Conservation (phyloP, 2,888 invertebrate genomes). For the Ganaspis brasiliensis region DNA sequence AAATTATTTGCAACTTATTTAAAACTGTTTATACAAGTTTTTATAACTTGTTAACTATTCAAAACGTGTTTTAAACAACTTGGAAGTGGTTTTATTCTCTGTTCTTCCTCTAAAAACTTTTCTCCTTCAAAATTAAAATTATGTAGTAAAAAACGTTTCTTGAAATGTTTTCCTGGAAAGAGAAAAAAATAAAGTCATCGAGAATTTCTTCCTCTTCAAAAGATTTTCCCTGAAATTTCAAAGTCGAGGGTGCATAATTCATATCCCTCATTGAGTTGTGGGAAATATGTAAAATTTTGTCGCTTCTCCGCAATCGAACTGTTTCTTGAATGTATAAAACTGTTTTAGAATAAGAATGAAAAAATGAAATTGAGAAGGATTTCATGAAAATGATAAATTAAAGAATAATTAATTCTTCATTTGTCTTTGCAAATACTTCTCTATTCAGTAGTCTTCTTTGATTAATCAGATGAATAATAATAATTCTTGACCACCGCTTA, state of each 20-base stretch:
- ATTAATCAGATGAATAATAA: no score
- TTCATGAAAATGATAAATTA: not conserved
- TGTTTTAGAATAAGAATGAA: not conserved
- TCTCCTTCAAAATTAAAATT: not conserved
- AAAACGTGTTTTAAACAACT: no score
- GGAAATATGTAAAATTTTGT: slow-evolving; percentile 35
- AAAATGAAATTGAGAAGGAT: not conserved
- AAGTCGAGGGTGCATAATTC: slow-evolving; percentile 32
- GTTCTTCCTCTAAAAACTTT: no score
- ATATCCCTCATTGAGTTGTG: slow-evolving; percentile 20
- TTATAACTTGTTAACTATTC: no score
- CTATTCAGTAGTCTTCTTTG: no score
- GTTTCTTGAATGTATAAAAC: slow-evolving; percentile 2
- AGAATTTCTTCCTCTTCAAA: not conserved
- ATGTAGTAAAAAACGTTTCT: not conserved
- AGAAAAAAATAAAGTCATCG: not conserved
- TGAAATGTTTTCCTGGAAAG: not conserved
- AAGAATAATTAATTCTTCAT: not conserved
- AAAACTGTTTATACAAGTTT: no score
- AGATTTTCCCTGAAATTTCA: slow-evolving; percentile 21
- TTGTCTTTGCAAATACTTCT: no score
- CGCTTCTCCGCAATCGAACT: slow-evolving; percentile 13
- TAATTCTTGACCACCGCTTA: no score
- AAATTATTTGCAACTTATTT: no score
- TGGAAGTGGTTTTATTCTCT: no score